Conservation (phyloP, 2,797 vertebrate species). For the Anabas testudineus region DNA sequence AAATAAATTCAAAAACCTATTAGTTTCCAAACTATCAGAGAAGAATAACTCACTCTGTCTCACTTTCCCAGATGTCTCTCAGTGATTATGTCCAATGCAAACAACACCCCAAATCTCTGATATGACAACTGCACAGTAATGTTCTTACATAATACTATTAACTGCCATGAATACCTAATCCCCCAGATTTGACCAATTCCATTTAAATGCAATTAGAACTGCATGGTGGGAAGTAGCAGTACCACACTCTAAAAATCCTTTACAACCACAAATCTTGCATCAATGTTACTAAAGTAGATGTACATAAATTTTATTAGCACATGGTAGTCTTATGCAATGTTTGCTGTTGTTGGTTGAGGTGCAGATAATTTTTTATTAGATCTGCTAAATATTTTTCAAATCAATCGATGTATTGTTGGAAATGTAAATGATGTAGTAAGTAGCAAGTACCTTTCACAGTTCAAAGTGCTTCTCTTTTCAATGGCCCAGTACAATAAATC, state of each 20-base stretch:
- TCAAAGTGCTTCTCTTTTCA: too few species aligned
- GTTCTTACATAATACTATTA: not conserved
- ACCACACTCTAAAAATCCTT: not conserved
- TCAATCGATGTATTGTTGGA: too few species aligned
- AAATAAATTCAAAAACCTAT: not conserved
- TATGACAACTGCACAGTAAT: not conserved
- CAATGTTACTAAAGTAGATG: not conserved
- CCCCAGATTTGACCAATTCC: not conserved
- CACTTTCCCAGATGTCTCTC: not conserved
- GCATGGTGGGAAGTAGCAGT: not conserved
- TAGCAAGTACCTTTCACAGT: too few species aligned
- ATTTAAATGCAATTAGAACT: not conserved
- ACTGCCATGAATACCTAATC: not conserved
- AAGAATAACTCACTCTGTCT: not conserved
- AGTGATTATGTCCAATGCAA: not conserved
- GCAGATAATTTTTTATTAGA: too few species aligned
- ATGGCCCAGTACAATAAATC: too few species aligned
- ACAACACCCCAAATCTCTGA: not conserved
- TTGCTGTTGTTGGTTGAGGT: too few species aligned
- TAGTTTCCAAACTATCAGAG: not conserved
- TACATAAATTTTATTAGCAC: too few species aligned
- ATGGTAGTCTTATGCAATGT: too few species aligned
- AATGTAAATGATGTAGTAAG: too few species aligned
- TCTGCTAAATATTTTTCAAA: too few species aligned
- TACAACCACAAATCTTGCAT: too few species aligned